Percentiles rank a stretch among this genome's conserved stretches.
phyloP scores from a whole-genome alignment of 1,140 invertebrate genomes.

The Hesperophylax magnus region DNA sequence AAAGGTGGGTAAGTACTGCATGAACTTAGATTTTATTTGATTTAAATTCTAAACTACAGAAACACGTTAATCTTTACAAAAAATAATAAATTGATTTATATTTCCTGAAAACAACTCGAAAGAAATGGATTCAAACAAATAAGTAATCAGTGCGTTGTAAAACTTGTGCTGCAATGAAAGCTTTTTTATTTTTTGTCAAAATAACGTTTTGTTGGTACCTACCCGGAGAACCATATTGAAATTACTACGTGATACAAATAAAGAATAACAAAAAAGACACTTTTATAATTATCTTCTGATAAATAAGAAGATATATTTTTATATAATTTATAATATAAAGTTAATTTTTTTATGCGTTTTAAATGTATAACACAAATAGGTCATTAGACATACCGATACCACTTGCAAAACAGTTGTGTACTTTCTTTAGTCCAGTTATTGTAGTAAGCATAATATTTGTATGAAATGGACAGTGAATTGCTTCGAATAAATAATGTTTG shows the following conservation, averaged over 20 bases:
- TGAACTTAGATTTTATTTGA: too few relatives aligned
- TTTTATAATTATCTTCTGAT: conserved; percentile 36
- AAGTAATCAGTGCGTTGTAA: too few relatives aligned
- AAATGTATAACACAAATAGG: conserved; percentile 46
- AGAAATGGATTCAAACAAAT: too few relatives aligned
- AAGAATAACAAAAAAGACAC: conserved; percentile 37
- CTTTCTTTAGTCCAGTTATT: conserved; percentile 52
- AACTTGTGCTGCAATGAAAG: not conserved
- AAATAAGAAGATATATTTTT: conserved; percentile 32
- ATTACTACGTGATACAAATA: conserved; percentile 40
- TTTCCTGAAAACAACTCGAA: too few relatives aligned
- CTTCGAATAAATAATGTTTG: conserved; percentile 33
- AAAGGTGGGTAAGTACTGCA: too few relatives aligned
- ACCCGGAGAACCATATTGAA: conserved; percentile 17
- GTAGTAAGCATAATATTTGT: conserved; percentile 46
- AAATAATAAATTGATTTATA: not conserved
- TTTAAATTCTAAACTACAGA: too few relatives aligned
- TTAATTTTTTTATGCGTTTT: conserved; percentile 21
- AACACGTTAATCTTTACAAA: not conserved
- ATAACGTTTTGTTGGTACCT: conserved; percentile 30
- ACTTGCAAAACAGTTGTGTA: conserved; percentile 52
- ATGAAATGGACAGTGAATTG: conserved; percentile 46
- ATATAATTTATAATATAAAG: conserved; percentile 21
- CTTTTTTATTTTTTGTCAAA: conserved; percentile 10
- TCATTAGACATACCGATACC: conserved; percentile 49